Percentiles rank a stretch among this genome's conserved stretches.
Conservation (phyloP, 2,113 vertebrate species). For the Anthoscopus minutus region DNA sequence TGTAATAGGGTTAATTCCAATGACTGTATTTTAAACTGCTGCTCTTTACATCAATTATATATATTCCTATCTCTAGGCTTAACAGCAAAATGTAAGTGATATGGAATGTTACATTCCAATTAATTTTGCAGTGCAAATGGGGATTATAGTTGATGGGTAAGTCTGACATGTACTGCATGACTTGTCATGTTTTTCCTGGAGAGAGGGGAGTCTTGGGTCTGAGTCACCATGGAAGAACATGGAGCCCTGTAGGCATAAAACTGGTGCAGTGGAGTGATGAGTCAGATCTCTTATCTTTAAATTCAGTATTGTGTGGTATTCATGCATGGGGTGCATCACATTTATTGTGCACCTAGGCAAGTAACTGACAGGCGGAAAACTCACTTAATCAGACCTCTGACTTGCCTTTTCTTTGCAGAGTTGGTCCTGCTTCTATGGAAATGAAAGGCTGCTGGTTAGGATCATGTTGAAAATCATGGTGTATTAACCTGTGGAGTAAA, state of each 20-base stretch:
- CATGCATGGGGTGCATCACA: not conserved
- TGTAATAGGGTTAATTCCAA: not conserved
- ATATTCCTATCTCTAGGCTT: not conserved
- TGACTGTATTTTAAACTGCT: not conserved
- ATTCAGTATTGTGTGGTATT: not conserved
- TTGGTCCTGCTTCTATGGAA: not conserved
- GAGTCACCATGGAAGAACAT: conserved; percentile 50
- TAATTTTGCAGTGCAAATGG: not conserved
- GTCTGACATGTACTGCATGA: conserved; percentile 21
- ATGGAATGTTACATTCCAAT: conserved; percentile 18
- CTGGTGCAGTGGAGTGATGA: conserved; percentile 31
- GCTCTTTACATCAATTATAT: not conserved
- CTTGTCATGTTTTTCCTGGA: conserved; percentile 54
- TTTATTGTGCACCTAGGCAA: not conserved
- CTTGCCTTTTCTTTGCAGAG: not conserved
- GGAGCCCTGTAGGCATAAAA: conserved; percentile 21
- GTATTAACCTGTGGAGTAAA: not conserved
- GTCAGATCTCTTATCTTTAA: conserved; percentile 35
- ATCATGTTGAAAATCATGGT: not conserved
- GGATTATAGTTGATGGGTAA: not conserved
- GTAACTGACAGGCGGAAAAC: not conserved
- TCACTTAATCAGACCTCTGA: not conserved
- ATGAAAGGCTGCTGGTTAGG: not conserved
- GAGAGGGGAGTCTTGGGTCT: conserved; percentile 32
- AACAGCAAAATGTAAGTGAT: not conserved